Conservation (phyloP, 2,888 invertebrate genomes). For the Cryptocephalus primarius region DNA sequence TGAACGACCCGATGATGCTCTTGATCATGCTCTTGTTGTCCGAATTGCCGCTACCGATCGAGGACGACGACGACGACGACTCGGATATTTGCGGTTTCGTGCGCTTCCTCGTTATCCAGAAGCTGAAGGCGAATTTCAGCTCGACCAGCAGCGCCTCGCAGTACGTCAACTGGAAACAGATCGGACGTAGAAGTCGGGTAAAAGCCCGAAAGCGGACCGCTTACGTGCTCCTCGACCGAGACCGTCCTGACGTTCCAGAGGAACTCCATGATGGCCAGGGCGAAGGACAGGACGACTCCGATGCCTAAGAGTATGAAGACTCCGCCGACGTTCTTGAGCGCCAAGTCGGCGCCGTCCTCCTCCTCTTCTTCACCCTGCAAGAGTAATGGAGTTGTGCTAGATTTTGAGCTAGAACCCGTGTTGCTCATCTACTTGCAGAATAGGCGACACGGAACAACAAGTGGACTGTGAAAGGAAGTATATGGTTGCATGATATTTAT, state of each 20-base stretch:
- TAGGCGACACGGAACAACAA: too few relatives aligned
- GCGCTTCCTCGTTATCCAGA: conserved; percentile 63
- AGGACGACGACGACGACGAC: conserved; percentile 10
- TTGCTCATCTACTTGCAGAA: too few relatives aligned
- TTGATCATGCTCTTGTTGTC: too few relatives aligned
- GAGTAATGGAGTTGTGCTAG: too few relatives aligned
- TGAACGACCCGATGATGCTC: too few relatives aligned
- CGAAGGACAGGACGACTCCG: conserved; percentile 59
- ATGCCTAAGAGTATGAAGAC: conserved; percentile 75
- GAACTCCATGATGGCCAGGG: conserved; percentile 73
- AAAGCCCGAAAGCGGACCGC: conserved; percentile 6
- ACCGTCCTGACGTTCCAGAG: conserved; percentile 71
- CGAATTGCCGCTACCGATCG: too few relatives aligned
- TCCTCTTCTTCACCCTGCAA: conserved; percentile 8
- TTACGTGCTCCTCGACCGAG: conserved; percentile 68
- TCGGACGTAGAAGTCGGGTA: background rate
- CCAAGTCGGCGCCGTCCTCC: conserved; percentile 37
- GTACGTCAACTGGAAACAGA: conserved; percentile 48
- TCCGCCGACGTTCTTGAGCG: conserved; percentile 81
- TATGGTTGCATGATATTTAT: too few relatives aligned
- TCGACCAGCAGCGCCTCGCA: conserved; percentile 59
- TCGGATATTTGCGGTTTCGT: conserved; percentile 28
- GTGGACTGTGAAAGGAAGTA: too few relatives aligned
- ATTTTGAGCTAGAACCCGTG: too few relatives aligned
- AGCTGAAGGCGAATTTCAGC: conserved; percentile 55